Evolutionary conservation across 2,113 vertebrate genomes (phyloP).

Genomic region (Nestor notabilis): DNA sequence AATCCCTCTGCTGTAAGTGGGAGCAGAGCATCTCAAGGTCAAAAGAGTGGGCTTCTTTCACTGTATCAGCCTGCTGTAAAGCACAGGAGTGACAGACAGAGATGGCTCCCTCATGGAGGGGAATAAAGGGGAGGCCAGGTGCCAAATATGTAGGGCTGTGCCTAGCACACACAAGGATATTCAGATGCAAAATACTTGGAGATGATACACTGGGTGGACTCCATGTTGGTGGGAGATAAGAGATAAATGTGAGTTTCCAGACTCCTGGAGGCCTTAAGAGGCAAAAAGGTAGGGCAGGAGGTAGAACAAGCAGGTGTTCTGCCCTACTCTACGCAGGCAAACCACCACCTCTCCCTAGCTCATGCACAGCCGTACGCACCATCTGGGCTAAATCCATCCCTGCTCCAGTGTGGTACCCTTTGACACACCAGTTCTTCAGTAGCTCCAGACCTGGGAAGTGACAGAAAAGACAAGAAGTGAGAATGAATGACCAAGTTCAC

Average conservation of each 20-base stretch:
- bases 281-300: not conserved
- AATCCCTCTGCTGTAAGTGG: slow-evolving; percentile 38
- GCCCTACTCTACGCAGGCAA: not conserved
- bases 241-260: not conserved
- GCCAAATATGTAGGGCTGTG: not conserved
- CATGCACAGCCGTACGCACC: slow-evolving; percentile 60
- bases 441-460: slow-evolving; percentile 74
- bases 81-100: not conserved
- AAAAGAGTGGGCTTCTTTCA: slow-evolving; percentile 22
- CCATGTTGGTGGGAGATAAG: not conserved
- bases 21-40: slow-evolving; percentile 10
- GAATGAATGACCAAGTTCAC: not conserved
- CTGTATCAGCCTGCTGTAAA: not conserved
- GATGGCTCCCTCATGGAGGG: not conserved
- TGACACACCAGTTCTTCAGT: slow-evolving; percentile 78
- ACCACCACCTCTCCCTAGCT: not conserved
- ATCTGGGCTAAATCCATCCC: slow-evolving; percentile 52
- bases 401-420: slow-evolving; percentile 74
- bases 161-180: not conserved
- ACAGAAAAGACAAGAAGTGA: not conserved
- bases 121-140: not conserved
- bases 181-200: not conserved
- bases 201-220: not conserved
- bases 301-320: not conserved
- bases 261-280: not conserved